Evolutionary conservation across 2,888 invertebrate genomes (phyloP), one percentile per base, ranked within the genome.

Genomic region (Monoplex corrugatus): DNA sequence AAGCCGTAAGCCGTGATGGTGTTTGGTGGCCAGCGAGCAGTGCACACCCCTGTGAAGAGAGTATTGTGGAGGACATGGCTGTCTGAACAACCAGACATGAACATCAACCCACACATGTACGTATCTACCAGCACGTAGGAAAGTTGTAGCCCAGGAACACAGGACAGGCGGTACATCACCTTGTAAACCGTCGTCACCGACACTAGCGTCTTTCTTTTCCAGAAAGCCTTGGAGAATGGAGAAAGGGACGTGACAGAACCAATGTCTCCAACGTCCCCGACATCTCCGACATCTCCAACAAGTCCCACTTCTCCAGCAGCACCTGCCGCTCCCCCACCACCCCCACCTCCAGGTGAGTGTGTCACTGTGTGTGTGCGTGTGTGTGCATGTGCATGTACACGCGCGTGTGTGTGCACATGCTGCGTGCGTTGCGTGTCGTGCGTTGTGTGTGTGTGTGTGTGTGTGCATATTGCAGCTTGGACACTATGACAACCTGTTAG

Each of bases 181-280:
- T n/a, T n/a, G n/a, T n/a, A n/a, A n/a, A n/a, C 44, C 23, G 50
- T 44, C 2, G n/a, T 32, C 19, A 63, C 1, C 10, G 50, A 44
- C 5, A 63, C 50, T 1, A 2, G 23, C n/a, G 44, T 35, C 1
- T 83, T 84, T 13, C 84, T 35, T 1, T 83, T 84, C 8, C 84
- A 90, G 91, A 90, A 90, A 91, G 84, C 89, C 23, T 6, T 89
- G 83, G 78, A 80, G 78, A 80, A 80, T 80, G 78, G 78, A 5
- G 78, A 28, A 80, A 23, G 0, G 43, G 78, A 80, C 3, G 78
- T 43, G 6, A 80, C 40, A 43, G 78, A 80, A 23, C 78, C 78
- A 19, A 40, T 80, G 78, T 80, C 78, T 43, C 78, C 78, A 40
- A 78, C 78, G 40, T 16, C 78, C 78, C 38, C 75, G n/a, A n/a